Evolutionary conservation across 1,140 invertebrate genomes (phyloP).

Genomic region (Cydia strobilella): DNA sequence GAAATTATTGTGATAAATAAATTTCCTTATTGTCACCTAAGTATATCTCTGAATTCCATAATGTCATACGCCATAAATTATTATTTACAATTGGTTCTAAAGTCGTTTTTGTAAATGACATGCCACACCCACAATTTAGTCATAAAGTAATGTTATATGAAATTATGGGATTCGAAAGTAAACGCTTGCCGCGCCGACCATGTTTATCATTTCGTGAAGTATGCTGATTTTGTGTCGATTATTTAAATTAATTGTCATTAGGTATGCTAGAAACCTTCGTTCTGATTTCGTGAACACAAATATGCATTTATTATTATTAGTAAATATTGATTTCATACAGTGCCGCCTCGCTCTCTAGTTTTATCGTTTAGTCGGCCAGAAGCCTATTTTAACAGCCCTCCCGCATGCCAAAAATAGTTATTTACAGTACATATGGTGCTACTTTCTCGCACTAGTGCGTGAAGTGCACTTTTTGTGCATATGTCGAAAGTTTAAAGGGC

Average conservation of each 20-base stretch:
- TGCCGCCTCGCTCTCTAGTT: not conserved
- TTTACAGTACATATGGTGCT: too few relatives aligned
- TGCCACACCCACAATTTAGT: not conserved
- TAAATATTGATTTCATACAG: not conserved
- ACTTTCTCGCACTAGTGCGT: too few relatives aligned
- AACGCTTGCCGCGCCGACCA: not conserved
- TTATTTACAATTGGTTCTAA: not conserved
- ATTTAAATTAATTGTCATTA: not conserved
- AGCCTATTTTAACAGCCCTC: too few relatives aligned
- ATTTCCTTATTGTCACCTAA: conserved; percentile 5
- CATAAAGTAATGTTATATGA: not conserved
- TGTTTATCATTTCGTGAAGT: not conserved
- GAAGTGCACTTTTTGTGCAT: too few relatives aligned
- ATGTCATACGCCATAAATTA: not conserved
- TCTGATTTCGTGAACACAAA: not conserved
- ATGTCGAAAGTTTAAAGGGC: too few relatives aligned
- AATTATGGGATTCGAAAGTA: not conserved
- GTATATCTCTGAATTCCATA: not conserved
- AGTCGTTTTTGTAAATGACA: not conserved
- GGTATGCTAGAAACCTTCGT: not conserved
- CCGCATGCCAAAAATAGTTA: too few relatives aligned
- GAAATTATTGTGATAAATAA: conserved; percentile 30
- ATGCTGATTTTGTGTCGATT: not conserved
- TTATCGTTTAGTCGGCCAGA: not conserved
- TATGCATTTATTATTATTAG: not conserved